Base-by-base conservation (phyloP, 1,140 invertebrate species). In the Cydia fagiglandana region DNA sequence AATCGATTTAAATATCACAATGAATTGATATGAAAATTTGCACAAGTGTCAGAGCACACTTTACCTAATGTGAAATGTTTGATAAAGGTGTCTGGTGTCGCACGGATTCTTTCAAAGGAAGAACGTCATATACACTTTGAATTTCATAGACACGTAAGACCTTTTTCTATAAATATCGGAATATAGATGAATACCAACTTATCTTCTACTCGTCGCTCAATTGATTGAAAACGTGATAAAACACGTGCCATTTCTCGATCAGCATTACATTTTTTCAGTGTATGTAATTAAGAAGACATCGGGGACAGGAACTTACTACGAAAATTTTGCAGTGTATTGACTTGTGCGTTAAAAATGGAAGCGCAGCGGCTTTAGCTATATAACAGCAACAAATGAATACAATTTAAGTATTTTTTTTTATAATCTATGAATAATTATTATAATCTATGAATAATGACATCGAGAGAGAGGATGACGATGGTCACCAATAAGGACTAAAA, bases 21-120 rank as follows among this genome's bases (percentile, higher is more conserved):
- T 66, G 64, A 38, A 73, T 38, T 73, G 74, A 75, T 38, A 47
- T 73, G 41, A 77, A 77, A 76, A 78, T 81, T 78, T 75, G 77
- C 75, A 78, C 80, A 81, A 73, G 61, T 73, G 70, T 74, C 5
- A 15, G 15, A 45, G 66, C 66, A 70, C 66, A 70, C 66, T 70
- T 56, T 38, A 68, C 30, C n/a, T 17, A 17, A 20, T 10, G 7
- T 20, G 66, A 70, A 70, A 10, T 70, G 38, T 70, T 70, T 70
- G n/a, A 70, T 38, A 41, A 34, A 70, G 17, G 66, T 70, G 66
- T 38, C 66, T 34, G 66, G 4, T 38, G 66, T 38, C 15, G 13
- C 34, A 10, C 66, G 38, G 66, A 17, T 12, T 24, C 7, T 56
- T 56, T 17, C 47, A 56, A 56, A 24, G 15, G 15, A 61, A 61